Evolutionary conservation across 2,113 vertebrate genomes (phyloP).

Genomic region (Urocolius indicus): DNA sequence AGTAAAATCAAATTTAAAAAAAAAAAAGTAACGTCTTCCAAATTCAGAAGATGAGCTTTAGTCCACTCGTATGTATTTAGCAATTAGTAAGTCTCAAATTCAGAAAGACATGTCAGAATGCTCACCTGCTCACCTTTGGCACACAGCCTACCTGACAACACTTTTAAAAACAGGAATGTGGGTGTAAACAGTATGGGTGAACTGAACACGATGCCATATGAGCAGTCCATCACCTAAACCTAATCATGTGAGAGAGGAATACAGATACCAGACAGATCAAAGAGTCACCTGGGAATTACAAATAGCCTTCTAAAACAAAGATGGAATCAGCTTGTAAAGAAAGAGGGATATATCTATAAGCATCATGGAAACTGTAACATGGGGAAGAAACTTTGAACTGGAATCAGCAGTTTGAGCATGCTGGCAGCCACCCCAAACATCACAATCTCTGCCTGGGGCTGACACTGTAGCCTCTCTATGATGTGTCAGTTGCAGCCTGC

Average conservation of each 20-base stretch:
- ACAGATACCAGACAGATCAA: background rate
- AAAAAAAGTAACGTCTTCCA: background rate
- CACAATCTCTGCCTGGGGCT: background rate
- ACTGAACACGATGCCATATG: background rate
- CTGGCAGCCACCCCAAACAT: background rate
- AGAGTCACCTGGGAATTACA: background rate
- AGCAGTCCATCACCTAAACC: background rate
- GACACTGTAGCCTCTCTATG: rapidly evolving
- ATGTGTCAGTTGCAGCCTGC: background rate
- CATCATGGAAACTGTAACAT: background rate
- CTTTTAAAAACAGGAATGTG: background rate
- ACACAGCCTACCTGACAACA: background rate
- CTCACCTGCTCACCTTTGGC: rapidly evolving
- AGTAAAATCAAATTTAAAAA: background rate
- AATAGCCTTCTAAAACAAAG: background rate
- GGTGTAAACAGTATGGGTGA: background rate
- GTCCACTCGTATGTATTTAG: background rate
- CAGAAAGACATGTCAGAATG: rapidly evolving
- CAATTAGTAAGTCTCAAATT: background rate
- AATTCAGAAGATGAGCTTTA: background rate
- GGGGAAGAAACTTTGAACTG: background rate
- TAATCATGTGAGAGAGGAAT: background rate
- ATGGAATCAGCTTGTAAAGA: background rate
- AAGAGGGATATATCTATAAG: background rate
- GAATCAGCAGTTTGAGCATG: background rate